These are phyloP conservation scores for Gnathochromis pfefferi DNA, from an alignment of 2,113 vertebrate species.

Conservation along the genomic window DNA sequence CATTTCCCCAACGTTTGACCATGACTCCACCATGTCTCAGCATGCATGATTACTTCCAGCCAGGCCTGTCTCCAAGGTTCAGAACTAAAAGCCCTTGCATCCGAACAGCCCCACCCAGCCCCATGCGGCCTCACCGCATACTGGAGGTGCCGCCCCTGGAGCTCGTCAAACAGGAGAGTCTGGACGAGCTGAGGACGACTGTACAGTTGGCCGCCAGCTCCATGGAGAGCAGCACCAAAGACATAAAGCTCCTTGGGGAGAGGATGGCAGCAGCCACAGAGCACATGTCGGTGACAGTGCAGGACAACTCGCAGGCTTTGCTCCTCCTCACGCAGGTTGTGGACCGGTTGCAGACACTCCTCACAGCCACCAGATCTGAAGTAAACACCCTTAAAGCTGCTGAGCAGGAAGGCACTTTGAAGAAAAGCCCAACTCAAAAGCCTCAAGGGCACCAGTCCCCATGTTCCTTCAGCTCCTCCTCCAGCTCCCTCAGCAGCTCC, in stretches of 20 bases:
- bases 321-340: slow-evolving; percentile 53
- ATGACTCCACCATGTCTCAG: not conserved
- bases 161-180: slow-evolving; percentile 53
- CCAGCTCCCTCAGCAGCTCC: slow-evolving; percentile 33
- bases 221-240: slow-evolving; percentile 61
- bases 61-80: not conserved
- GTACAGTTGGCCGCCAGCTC: slow-evolving; percentile 52
- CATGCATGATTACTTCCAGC: not conserved
- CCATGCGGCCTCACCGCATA: slow-evolving; percentile 1
- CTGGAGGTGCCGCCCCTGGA: not conserved
- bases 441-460: not conserved
- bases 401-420: not conserved
- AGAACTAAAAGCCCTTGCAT: not conserved
- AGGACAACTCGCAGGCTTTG: slow-evolving; percentile 62
- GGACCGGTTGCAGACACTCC: slow-evolving; percentile 47
- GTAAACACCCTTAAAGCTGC: not conserved
- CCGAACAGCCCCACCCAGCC: slow-evolving; percentile 60
- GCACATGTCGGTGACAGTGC: slow-evolving; percentile 56
- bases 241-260: slow-evolving; percentile 53
- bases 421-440: not conserved
- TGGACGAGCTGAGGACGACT: slow-evolving; percentile 50
- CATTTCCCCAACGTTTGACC: not conserved
- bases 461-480: slow-evolving; percentile 35
- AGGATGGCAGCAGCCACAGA: slow-evolving; percentile 53
- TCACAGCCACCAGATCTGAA: not conserved